A percentile compares a stretch with the other conserved stretches of the same genome.
These are phyloP conservation scores for Hartigia nigra DNA, from an alignment of 2,888 invertebrate genomes.

Conservation along the genomic window DNA sequence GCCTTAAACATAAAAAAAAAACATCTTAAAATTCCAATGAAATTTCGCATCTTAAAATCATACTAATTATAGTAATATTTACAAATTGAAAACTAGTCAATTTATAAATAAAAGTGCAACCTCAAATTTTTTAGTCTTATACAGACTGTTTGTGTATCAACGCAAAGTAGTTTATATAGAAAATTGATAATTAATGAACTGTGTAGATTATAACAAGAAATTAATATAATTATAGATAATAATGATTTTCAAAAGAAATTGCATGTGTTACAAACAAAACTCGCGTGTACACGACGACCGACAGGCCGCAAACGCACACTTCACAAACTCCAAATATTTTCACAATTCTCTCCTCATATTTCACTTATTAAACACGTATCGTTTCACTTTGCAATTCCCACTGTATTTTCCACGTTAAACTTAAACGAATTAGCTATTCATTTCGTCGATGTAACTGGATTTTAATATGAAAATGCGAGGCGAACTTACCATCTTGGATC, in stretches of 20 bases:
- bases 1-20: slow-evolving; percentile 73
- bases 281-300: slow-evolving; percentile 1
- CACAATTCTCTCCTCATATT: slow-evolving; percentile 9
- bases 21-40: background rate
- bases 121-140: background rate
- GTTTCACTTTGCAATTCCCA: slow-evolving; percentile 35
- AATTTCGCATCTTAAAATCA: background rate
- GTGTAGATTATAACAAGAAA: background rate
- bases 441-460: slow-evolving; percentile 50
- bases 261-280: background rate
- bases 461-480: slow-evolving; percentile 32
- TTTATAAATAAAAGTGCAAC: background rate
- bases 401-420: slow-evolving; percentile 29
- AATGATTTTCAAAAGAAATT: background rate
- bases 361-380: slow-evolving; percentile 33
- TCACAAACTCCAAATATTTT: slow-evolving; percentile 14
- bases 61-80: background rate
- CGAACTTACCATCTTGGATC: slow-evolving; percentile 59
- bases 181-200: background rate
- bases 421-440: slow-evolving; percentile 13
- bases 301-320: slow-evolving; percentile 21
- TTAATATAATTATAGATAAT: background rate
- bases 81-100: background rate
- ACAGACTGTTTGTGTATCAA: too few relatives aligned
- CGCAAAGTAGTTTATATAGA: background rate